Conservation (phyloP, 92 coral and sea anemone genomes). For the Isaurus tuberculatus region DNA sequence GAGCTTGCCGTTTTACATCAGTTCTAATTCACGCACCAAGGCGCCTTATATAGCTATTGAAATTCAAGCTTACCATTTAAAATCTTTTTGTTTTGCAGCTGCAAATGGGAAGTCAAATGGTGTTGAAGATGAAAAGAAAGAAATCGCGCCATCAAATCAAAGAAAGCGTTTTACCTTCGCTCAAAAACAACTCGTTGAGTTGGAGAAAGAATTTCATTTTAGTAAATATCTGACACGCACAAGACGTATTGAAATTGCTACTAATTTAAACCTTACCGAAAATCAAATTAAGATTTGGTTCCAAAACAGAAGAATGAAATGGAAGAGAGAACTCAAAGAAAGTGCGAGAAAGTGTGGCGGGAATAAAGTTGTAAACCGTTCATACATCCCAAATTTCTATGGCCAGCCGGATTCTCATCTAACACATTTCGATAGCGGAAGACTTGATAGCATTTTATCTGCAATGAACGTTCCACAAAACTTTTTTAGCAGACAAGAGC, state of each 20-base stretch:
- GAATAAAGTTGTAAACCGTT: conserved; percentile 1
- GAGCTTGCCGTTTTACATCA: background rate
- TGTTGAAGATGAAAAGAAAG: conserved; percentile 34
- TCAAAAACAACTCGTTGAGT: conserved; percentile 92
- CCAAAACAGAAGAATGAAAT: conserved; percentile 98
- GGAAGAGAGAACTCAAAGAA: conserved; percentile 97
- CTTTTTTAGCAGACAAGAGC: conserved; percentile 24
- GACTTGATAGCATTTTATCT: conserved; percentile 34
- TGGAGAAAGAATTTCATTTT: conserved; percentile 98
- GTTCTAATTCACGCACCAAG: background rate
- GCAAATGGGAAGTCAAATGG: conserved; percentile 15
- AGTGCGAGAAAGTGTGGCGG: conserved; percentile 37
- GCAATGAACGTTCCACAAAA: conserved; percentile 31
- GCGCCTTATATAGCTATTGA: background rate
- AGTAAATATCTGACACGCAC: conserved; percentile 97
- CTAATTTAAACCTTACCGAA: conserved; percentile 91
- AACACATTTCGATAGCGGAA: conserved; percentile 26
- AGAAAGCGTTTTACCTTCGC: conserved; percentile 95
- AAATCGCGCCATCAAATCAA: conserved; percentile 49
- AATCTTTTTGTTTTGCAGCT: conserved; percentile 12
- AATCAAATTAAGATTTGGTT: conserved; percentile 99
- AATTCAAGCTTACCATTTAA: background rate
- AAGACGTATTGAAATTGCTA: conserved; percentile 91
- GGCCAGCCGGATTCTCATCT: conserved; percentile 22
- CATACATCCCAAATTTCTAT: conserved; percentile 25